phyloP scores from a whole-genome alignment of 2,888 invertebrate genomes.

The Diadegma fenestrale region DNA sequence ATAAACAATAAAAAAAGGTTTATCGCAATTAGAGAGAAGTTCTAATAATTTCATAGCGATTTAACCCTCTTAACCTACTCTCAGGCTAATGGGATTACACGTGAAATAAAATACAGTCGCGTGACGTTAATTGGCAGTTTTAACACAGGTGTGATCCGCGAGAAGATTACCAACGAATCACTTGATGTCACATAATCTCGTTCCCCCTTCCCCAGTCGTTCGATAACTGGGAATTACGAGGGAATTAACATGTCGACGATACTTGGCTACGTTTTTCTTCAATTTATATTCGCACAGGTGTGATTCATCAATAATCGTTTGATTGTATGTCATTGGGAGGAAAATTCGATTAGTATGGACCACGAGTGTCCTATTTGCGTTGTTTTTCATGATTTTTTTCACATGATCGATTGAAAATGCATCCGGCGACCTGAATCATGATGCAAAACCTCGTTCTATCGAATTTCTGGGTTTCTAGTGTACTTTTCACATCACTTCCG shows the following conservation, averaged over 20 bases:
- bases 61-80: slow-evolving; percentile 12
- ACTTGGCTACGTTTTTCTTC: background rate
- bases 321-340: background rate
- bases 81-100: background rate
- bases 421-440: no score
- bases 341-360: background rate
- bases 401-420: background rate
- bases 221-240: background rate
- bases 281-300: background rate
- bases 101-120: slow-evolving; percentile 36
- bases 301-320: background rate
- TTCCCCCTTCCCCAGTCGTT: background rate
- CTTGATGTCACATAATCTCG: slow-evolving; percentile 12
- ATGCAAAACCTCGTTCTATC: no score
- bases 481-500: background rate
- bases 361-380: background rate
- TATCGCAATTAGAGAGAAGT: background rate
- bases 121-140: slow-evolving; percentile 56
- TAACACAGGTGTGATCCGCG: slow-evolving; percentile 34
- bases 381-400: background rate
- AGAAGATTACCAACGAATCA: slow-evolving; percentile 35
- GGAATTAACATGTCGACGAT: slow-evolving; percentile 25
- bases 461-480: no score
- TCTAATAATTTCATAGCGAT: background rate
- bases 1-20: background rate